Evolutionary conservation across 2,888 invertebrate genomes (phyloP).

Genomic region (Drosophila maculinotata): DNA sequence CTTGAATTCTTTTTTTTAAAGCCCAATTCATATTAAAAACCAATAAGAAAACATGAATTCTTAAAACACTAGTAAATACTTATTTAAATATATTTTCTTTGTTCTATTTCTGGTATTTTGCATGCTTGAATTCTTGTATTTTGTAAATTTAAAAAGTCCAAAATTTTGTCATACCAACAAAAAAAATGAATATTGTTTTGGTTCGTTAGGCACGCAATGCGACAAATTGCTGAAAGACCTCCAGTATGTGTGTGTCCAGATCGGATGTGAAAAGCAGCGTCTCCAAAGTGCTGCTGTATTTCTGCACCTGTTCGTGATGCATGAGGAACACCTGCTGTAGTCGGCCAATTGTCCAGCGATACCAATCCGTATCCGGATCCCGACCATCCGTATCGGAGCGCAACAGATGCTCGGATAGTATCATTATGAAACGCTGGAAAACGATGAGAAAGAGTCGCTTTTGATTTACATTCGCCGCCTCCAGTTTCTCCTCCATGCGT

Average conservation of each 20-base stretch:
- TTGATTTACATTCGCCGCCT: slow-evolving; percentile 97
- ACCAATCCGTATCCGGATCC: slow-evolving; percentile 98
- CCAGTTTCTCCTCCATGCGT: slow-evolving; percentile 97
- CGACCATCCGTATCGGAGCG: slow-evolving; percentile 96
- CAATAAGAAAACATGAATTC: too few relatives aligned
- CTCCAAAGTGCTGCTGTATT: slow-evolving; percentile 97
- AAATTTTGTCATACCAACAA: too few relatives aligned
- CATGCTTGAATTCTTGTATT: too few relatives aligned
- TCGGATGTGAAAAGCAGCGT: slow-evolving; percentile 98
- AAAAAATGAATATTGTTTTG: too few relatives aligned
- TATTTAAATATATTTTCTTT: too few relatives aligned
- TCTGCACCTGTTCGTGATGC: slow-evolving; percentile 99
- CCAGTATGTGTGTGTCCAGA: slow-evolving; percentile 97
- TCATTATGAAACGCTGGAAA: slow-evolving; percentile 99
- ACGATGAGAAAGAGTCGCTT: slow-evolving; percentile 98
- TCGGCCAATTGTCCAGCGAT: slow-evolving; percentile 97
- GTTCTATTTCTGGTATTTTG: too few relatives aligned
- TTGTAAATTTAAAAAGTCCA: too few relatives aligned
- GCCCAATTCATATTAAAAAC: too few relatives aligned
- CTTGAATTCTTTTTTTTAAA: too few relatives aligned
- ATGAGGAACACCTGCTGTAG: slow-evolving; percentile 97
- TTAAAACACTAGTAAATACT: too few relatives aligned
- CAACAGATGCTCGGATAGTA: slow-evolving; percentile 97
- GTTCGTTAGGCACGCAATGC: slow-evolving; percentile 88
- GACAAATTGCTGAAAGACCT: slow-evolving; percentile 98